Base-by-base conservation (phyloP, 2,888 invertebrate genomes). In the Mechanitis messenoides region DNA sequence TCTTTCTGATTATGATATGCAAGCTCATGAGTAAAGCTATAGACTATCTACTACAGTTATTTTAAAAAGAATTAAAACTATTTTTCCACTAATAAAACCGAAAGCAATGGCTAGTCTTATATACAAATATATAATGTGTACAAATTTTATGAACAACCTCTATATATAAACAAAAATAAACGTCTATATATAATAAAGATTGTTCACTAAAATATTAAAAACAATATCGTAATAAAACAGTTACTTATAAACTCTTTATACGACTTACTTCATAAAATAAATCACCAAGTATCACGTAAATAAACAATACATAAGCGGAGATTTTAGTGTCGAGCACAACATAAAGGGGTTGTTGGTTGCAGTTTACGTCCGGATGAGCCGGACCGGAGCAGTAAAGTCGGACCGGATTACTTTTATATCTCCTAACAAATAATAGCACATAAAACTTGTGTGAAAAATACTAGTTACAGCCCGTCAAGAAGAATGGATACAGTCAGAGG, bases 371-470 rank as follows among this genome's bases (percentile, higher is more conserved):
- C 68, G 77, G 79, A 83, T 80, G 80, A 79, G 79, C 75, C 80
- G 76, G 82, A 73, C 69, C 68, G 77, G 71, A 57, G 70, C 71
- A 65, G 77, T 88, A 88, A 87, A 87, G 82, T 78, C 74, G 76
- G 74, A 71, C 79, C 68, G 84, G 84, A 85, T 83, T 80, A 84
- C 83, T 85, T 90, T 90, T 90, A 90, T 88, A 84, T 79, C 83
- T 80, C 83, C 80, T 83, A 84, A 84, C 87, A 87, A 90, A 90
- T 91, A 90, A 91, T 90, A 87, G 88, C 84, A 77, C 87, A 89
- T 90, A 90, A 91, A 91, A 90, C 84, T 87, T 85, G 83, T 81
- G 87, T 83, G 89, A 89, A 90, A 89, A 89, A 88, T 85, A 86
- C 87, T 86, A 88, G 87, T 86, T 85, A 88, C 84, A 74, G 76